A percentile compares a stretch with the other conserved stretches of the same genome.
Evolutionary conservation across 2,113 vertebrate species (phyloP).

Genomic region (Tenrec ecaudatus): DNA sequence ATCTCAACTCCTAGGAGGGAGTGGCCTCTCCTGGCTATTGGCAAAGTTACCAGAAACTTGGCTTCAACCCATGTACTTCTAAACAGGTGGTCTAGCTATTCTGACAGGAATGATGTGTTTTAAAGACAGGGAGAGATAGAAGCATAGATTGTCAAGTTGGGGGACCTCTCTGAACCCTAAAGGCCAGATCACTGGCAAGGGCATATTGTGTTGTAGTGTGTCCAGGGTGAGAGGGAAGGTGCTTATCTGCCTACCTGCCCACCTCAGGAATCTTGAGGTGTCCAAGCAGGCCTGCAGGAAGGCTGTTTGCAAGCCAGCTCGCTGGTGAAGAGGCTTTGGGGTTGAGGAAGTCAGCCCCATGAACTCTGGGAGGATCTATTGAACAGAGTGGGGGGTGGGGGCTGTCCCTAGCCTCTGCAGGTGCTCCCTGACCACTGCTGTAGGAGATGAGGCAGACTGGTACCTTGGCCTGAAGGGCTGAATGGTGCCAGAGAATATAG

Average conservation of each 20-base stretch:
- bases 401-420: neutral
- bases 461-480: neutral
- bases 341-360: neutral
- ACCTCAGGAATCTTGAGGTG: neutral
- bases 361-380: neutral
- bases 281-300: neutral
- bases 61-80: conserved; percentile 62
- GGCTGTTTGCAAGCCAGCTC: neutral
- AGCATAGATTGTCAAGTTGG: conserved; percentile 26
- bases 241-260: neutral
- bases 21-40: conserved; percentile 73
- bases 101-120: conserved; percentile 38
- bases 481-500: neutral
- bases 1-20: conserved; percentile 56
- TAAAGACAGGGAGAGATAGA: conserved; percentile 38
- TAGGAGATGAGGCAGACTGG: neutral
- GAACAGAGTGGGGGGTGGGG: neutral
- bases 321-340: neutral
- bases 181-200: neutral
- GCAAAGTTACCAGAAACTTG: conserved; percentile 78
- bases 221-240: neutral
- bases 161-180: neutral
- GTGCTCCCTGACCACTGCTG: no score
- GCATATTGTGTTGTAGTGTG: neutral
- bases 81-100: conserved; percentile 73